Conservation (phyloP, 2,888 invertebrate genomes). For the Bombyx huttoni region DNA sequence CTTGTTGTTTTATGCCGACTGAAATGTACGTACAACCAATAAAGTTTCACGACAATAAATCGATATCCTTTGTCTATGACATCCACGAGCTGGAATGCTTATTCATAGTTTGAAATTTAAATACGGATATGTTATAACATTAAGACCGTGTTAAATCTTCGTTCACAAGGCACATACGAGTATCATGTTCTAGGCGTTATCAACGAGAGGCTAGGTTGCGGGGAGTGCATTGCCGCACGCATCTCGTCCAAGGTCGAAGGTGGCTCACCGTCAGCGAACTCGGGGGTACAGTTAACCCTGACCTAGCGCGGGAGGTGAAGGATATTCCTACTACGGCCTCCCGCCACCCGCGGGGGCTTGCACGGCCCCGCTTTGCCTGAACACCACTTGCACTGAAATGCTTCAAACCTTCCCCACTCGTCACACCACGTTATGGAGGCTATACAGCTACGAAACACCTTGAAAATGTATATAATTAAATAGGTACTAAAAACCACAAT, state of each 20-base stretch:
- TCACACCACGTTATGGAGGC: conserved; percentile 27
- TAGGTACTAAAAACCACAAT: background rate
- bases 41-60: background rate
- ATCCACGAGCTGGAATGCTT: background rate
- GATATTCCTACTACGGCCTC: conserved; percentile 64
- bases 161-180: background rate
- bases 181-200: background rate
- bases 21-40: conserved; percentile 13
- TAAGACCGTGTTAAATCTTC: background rate
- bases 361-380: conserved; percentile 16
- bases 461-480: background rate
- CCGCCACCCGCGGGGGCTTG: conserved; percentile 37
- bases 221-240: conserved; percentile 39
- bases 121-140: background rate
- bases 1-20: conserved; percentile 35
- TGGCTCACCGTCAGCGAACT: conserved; percentile 54
- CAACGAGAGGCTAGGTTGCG: conserved; percentile 8
- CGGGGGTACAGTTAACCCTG: conserved; percentile 69
- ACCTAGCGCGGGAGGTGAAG: conserved; percentile 67
- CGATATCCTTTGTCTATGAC: background rate
- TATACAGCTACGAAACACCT: background rate
- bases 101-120: background rate
- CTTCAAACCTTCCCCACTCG: conserved; percentile 47
- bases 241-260: conserved; percentile 63
- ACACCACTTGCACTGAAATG: conserved; percentile 55